phyloP scores from a whole-genome alignment of 2,797 vertebrate species.

The Muscicapa striata region DNA sequence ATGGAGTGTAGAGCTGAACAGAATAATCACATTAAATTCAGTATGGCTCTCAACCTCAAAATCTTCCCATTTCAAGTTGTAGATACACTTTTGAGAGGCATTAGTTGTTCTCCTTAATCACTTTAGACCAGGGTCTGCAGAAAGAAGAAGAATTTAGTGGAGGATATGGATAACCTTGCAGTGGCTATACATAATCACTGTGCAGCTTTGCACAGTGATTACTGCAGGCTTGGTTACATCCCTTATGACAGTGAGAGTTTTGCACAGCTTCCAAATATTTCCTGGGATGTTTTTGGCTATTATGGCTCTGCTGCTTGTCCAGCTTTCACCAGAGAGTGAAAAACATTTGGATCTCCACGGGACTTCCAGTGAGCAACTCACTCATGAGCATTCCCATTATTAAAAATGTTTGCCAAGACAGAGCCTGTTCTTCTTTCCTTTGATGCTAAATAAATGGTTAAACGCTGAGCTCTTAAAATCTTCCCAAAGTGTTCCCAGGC shows the following conservation, averaged over 20 bases:
- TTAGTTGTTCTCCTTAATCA: neutral
- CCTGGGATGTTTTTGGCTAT: neutral
- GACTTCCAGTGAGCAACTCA: neutral
- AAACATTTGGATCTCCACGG: neutral
- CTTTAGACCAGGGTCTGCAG: neutral
- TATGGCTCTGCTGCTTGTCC: neutral
- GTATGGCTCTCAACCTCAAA: neutral
- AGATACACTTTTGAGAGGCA: neutral
- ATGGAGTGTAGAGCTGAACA: neutral
- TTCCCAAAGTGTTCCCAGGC: neutral
- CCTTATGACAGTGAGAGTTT: neutral
- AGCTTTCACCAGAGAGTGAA: neutral
- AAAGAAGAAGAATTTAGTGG: neutral
- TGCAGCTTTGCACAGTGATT: neutral
- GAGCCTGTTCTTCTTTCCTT: neutral
- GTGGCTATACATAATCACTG: neutral
- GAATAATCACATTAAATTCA: neutral
- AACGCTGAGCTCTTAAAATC: neutral
- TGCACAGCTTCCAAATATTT: neutral
- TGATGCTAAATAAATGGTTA: neutral
- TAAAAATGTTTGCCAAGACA: neutral
- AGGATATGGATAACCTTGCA: neutral
- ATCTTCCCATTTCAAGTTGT: neutral
- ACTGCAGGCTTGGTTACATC: neutral
- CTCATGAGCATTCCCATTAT: neutral